Percentiles rank a stretch among this genome's conserved stretches.
These are phyloP conservation scores for Phoxinus dragarum DNA, from an alignment of 2,797 vertebrate species.

Conservation along the genomic window DNA sequence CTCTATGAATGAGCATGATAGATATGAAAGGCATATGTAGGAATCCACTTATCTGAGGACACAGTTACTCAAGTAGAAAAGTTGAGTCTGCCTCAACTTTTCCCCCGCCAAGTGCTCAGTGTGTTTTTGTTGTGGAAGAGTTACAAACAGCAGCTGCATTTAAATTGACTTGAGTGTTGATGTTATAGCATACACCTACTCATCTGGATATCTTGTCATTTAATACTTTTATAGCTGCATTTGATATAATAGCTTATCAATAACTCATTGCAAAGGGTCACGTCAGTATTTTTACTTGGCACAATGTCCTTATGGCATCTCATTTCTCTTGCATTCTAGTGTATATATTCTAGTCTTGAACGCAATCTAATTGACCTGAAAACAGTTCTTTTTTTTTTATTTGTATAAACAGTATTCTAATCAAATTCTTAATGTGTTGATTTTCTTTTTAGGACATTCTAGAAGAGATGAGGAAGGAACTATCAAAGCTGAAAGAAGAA, in stretches of 20 bases:
- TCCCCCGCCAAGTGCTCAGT: too few relatives aligned
- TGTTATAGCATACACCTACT: conserved; percentile 9
- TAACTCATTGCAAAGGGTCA: background rate
- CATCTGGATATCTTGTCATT: background rate
- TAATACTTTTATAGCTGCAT: background rate
- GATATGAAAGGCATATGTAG: conserved; percentile 37
- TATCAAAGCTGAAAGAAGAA: conserved; percentile 98
- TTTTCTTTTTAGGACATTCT: conserved; percentile 87
- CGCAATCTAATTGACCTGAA: background rate
- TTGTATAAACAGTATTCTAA: background rate
- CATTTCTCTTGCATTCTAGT: background rate
- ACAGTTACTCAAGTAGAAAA: conserved; percentile 22
- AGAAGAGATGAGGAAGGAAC: conserved; percentile 99
- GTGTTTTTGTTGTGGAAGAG: background rate
- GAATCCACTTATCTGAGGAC: conserved; percentile 33
- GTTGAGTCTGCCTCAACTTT: background rate
- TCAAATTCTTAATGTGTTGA: background rate
- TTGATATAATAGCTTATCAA: conserved; percentile 2
- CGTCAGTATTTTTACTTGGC: background rate
- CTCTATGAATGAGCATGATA: conserved; percentile 61
- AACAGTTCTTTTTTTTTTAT: background rate
- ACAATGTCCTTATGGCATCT: background rate
- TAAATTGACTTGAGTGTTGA: conserved; percentile 4
- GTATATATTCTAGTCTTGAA: background rate
- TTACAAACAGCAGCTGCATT: conserved; percentile 22